A percentile compares a stretch with the other conserved stretches of the same genome.
Conservation (phyloP, 2,113 vertebrate genomes). For the Carassius gibelio region DNA sequence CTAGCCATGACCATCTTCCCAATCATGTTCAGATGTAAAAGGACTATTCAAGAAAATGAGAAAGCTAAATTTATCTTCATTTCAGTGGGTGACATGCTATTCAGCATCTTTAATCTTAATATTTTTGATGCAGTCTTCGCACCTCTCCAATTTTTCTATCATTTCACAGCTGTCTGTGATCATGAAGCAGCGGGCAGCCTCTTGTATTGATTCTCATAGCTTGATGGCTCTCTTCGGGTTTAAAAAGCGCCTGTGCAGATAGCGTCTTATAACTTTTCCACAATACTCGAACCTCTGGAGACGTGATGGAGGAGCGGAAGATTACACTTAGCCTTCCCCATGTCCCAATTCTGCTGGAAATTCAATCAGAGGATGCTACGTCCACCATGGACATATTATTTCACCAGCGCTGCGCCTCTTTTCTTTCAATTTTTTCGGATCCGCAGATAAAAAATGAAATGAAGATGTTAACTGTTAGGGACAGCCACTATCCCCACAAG, state of each 20-base stretch:
- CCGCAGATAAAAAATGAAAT: conserved; percentile 33
- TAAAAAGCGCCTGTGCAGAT: conserved; percentile 34
- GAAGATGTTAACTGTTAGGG: conserved; percentile 37
- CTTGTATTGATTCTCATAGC: conserved; percentile 37
- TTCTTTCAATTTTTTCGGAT: conserved; percentile 12
- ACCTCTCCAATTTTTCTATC: conserved; percentile 30
- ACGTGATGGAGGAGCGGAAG: conserved; percentile 30
- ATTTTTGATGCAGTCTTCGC: conserved; percentile 29
- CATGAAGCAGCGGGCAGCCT: conserved; percentile 12
- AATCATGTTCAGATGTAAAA: conserved; percentile 16
- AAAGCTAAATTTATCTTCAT: conserved; percentile 26
- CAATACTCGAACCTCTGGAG: conserved; percentile 19
- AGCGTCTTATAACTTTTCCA: conserved; percentile 26
- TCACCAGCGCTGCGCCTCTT: background rate
- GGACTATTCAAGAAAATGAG: conserved; percentile 17
- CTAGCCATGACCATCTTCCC: background rate
- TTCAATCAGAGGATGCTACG: conserved; percentile 33
- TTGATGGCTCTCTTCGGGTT: conserved; percentile 36
- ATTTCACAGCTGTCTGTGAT: conserved; percentile 45
- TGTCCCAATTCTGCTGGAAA: conserved; percentile 25
- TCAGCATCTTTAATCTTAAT: conserved; percentile 41
- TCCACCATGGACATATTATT: conserved; percentile 28
- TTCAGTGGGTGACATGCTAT: conserved; percentile 23
- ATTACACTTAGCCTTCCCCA: conserved; percentile 38
- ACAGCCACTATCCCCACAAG: conserved; percentile 24